Conservation (phyloP, 2,888 invertebrate genomes). For the Parnassius apollo region DNA sequence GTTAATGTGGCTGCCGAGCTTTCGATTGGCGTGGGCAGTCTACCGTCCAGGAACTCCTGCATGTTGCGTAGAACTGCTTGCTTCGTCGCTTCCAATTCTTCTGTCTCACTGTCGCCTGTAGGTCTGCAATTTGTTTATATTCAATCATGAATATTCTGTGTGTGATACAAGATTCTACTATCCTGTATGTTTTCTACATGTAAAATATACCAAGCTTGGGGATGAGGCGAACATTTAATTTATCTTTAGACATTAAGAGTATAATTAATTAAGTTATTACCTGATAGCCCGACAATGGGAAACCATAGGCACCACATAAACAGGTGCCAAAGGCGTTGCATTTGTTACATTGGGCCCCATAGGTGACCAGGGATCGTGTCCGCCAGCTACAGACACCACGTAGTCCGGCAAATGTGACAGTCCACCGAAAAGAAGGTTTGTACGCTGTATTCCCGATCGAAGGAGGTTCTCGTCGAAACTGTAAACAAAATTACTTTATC, state of each 20-base stretch:
- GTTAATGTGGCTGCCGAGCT: conserved; percentile 13
- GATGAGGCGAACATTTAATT: too few species aligned
- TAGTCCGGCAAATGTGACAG: conserved; percentile 50
- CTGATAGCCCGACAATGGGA: conserved; percentile 59
- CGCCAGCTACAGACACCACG: conserved; percentile 57
- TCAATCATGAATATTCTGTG: background rate
- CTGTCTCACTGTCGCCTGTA: conserved; percentile 41
- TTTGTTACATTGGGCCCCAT: conserved; percentile 52
- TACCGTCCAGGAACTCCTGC: conserved; percentile 31
- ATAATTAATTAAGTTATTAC: conserved; percentile 31
- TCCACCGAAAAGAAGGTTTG: conserved; percentile 66
- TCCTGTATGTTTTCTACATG: too few species aligned
- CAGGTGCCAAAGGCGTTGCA: conserved; percentile 49
- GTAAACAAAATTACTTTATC: conserved; percentile 21
- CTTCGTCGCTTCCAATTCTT: conserved; percentile 36
- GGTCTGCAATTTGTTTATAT: conserved; percentile 37
- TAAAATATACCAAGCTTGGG: too few species aligned
- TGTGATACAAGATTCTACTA: too few species aligned
- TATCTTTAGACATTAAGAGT: too few species aligned
- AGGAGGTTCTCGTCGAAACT: conserved; percentile 56
- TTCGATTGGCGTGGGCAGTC: background rate
- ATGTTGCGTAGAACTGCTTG: conserved; percentile 37
- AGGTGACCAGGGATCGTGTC: conserved; percentile 64
- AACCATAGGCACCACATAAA: conserved; percentile 50
- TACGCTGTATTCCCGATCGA: conserved; percentile 60